Evolutionary conservation across 1,140 invertebrate genomes (phyloP).

Genomic region (Macrostomum lignano): DNA sequence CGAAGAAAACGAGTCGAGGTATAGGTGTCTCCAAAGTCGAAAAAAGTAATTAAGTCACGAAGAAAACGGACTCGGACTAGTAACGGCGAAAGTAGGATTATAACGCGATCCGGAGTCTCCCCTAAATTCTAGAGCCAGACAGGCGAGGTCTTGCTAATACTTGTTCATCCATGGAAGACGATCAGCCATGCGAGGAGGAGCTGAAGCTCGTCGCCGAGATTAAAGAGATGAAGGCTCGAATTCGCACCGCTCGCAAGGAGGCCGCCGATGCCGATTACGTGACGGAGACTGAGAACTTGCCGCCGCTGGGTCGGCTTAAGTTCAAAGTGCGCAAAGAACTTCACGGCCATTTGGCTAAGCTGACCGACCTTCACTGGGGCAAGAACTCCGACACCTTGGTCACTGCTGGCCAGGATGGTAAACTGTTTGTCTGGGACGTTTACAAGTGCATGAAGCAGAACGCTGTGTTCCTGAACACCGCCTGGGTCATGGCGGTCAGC

Average conservation of each 20-base stretch:
- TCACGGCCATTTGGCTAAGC: constrained; percentile 5
- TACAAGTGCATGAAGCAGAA: not conserved
- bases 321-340: constrained; percentile 4
- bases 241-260: not conserved
- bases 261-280: not conserved
- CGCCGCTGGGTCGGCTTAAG: constrained; percentile 4
- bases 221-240: not conserved
- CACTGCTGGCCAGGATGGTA: constrained; percentile 4
- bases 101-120: no score
- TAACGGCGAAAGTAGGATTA: no score
- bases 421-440: constrained; percentile 6
- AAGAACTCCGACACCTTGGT: constrained; percentile 1
- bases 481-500: constrained; percentile 2
- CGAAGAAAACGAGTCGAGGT: no score
- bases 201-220: constrained; percentile 1
- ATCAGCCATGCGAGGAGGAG: not conserved
- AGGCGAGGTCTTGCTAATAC: no score
- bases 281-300: constrained; percentile 4
- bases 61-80: no score
- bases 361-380: constrained; percentile 4
- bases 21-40: no score
- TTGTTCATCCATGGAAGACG: no score
- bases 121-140: no score
- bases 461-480: constrained; percentile 1
- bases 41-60: no score